Conservation (phyloP, 1,140 invertebrate genomes). For the Heliconius melpomene region DNA sequence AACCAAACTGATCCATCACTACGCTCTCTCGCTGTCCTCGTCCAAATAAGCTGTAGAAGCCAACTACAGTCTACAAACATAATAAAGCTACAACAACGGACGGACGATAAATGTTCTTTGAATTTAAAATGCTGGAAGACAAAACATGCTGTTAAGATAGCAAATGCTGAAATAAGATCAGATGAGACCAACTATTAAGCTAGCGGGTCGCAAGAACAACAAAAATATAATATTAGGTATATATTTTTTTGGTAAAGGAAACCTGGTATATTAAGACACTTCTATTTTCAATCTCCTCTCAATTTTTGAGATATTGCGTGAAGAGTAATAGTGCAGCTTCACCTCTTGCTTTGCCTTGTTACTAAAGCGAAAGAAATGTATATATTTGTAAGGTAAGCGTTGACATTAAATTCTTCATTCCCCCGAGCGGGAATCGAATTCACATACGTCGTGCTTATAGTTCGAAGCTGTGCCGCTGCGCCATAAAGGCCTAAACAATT, state of each 20-base stretch:
- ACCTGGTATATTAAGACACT: too few relatives aligned
- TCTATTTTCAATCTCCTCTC: neutral
- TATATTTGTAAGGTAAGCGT: too few relatives aligned
- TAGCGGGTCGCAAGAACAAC: neutral
- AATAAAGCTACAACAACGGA: slow-evolving; percentile 19
- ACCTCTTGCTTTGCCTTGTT: too few relatives aligned
- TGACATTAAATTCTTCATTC: too few relatives aligned
- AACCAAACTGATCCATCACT: neutral
- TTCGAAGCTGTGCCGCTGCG: too few relatives aligned
- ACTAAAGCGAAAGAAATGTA: too few relatives aligned
- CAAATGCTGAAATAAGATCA: slow-evolving; percentile 1
- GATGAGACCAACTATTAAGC: neutral
- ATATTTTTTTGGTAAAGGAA: too few relatives aligned
- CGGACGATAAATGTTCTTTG: slow-evolving; percentile 20
- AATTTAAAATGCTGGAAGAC: slow-evolving; percentile 27
- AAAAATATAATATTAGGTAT: too few relatives aligned
- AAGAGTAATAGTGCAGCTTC: neutral
- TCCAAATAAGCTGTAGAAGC: neutral
- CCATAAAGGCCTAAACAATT: too few relatives aligned
- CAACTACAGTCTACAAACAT: slow-evolving; percentile 10
- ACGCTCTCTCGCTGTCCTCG: neutral
- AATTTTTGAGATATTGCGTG: neutral
- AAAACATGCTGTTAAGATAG: slow-evolving; percentile 15
- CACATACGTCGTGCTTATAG: neutral
- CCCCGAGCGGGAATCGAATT: too few relatives aligned